Percentiles rank a stretch among this genome's conserved stretches.
Conservation (phyloP, 2,113 vertebrate genomes). For the Rhadina sibilatrix region DNA sequence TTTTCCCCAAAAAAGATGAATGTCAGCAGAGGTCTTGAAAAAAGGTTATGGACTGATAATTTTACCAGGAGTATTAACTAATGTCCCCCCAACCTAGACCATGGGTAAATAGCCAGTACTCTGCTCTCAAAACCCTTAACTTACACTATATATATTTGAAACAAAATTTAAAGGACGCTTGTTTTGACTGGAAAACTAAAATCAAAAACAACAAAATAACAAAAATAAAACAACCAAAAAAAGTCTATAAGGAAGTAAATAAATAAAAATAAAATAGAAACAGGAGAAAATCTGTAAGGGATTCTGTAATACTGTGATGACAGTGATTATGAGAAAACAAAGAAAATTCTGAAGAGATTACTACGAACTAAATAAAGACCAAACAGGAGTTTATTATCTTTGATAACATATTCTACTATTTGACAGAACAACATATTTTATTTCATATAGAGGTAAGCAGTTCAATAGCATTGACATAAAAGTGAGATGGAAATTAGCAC, state of each 20-base stretch:
- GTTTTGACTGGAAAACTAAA: background rate
- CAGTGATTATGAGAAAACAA: background rate
- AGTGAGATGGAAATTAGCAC: background rate
- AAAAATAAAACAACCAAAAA: background rate
- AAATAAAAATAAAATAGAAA: background rate
- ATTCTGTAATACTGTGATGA: background rate
- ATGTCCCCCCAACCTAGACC: background rate
- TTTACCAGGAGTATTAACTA: background rate
- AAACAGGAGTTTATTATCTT: background rate
- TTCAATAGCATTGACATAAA: background rate
- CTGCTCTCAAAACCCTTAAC: background rate
- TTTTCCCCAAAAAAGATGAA: background rate
- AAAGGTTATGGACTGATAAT: background rate
- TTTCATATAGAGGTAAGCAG: background rate
- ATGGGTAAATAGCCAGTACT: background rate
- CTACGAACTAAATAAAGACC: background rate
- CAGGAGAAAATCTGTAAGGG: background rate
- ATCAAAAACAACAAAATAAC: background rate
- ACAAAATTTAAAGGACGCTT: background rate
- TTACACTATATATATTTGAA: background rate
- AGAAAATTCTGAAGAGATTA: background rate
- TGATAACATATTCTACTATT: background rate
- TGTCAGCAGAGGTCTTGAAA: background rate
- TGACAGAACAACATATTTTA: background rate
- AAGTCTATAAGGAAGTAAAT: background rate